phyloP scores from a whole-genome alignment of 2,797 vertebrate species.

The Typhlichthys subterraneus region DNA sequence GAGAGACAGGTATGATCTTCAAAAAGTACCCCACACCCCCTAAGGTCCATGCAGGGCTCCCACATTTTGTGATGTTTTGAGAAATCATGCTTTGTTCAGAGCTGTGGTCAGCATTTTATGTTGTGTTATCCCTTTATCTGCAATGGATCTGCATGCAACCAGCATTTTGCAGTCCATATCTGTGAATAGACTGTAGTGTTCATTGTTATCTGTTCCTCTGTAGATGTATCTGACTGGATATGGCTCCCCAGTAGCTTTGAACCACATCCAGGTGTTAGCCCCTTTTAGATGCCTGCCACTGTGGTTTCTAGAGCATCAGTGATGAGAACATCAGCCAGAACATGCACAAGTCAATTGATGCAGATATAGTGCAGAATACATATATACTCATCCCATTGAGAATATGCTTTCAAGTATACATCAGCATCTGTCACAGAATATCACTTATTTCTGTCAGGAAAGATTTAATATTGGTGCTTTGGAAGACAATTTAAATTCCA shows the following conservation, averaged over 20 bases:
- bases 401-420: neutral
- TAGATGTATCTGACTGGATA: constrained; percentile 63
- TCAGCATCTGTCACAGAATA: neutral
- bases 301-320: constrained; percentile 35
- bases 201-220: constrained; percentile 66
- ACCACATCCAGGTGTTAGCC: constrained; percentile 66
- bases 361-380: neutral
- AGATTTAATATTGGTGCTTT: no score
- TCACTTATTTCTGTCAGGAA: no score
- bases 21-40: constrained; percentile 52
- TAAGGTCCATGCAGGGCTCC: constrained; percentile 44
- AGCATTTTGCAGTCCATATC: constrained; percentile 71
- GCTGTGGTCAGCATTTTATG: constrained; percentile 68
- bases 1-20: constrained; percentile 48
- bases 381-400: neutral
- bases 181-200: constrained; percentile 74
- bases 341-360: constrained; percentile 9
- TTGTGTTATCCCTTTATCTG: constrained; percentile 64
- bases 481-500: no score
- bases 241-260: constrained; percentile 59
- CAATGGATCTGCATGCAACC: constrained; percentile 68
- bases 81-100: constrained; percentile 70
- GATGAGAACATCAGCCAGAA: constrained; percentile 15
- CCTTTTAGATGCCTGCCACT: constrained; percentile 48
- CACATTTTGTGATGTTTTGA: constrained; percentile 63